A percentile compares a stretch with the other conserved stretches of the same genome.
These are phyloP conservation scores for Euwallacea fornicatus DNA, from an alignment of 1,140 invertebrate species.

Conservation along the genomic window DNA sequence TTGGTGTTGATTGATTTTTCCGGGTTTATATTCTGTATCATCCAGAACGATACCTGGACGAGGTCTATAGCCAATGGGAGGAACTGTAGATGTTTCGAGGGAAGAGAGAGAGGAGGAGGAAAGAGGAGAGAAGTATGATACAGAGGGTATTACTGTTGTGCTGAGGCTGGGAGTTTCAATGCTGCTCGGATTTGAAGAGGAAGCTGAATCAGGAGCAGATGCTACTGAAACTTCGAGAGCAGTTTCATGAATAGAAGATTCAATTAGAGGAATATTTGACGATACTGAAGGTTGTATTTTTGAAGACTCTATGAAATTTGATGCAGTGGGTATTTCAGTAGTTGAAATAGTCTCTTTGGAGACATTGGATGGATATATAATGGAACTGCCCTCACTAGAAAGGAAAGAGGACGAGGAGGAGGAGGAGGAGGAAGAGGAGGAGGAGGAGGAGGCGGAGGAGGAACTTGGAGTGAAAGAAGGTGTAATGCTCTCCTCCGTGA, in stretches of 20 bases:
- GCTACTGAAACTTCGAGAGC: too few relatives aligned
- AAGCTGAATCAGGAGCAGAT: too few relatives aligned
- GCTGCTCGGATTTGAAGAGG: too few relatives aligned
- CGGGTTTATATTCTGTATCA: slow-evolving; percentile 75
- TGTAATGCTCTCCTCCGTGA: slow-evolving; percentile 7
- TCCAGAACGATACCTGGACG: slow-evolving; percentile 80
- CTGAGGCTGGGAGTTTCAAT: too few relatives aligned
- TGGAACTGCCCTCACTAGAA: slow-evolving; percentile 60
- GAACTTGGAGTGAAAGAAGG: background rate
- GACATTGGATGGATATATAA: slow-evolving; percentile 18
- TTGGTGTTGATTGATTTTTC: slow-evolving; percentile 53
- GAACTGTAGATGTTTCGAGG: slow-evolving; percentile 44
- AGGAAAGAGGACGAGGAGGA: background rate
- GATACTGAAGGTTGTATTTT: too few relatives aligned
- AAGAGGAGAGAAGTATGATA: too few relatives aligned
- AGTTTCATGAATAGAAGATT: too few relatives aligned
- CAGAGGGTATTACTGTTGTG: too few relatives aligned
- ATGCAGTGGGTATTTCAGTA: background rate
- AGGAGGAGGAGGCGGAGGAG: background rate
- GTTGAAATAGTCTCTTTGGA: slow-evolving; percentile 3
- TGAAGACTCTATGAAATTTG: too few relatives aligned
- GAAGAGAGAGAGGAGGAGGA: slow-evolving; percentile 16
- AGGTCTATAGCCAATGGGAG: slow-evolving; percentile 60
- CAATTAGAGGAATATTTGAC: too few relatives aligned
- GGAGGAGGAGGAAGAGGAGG: background rate